These are phyloP conservation scores for Synanthedon tipuliformis DNA, from an alignment of 2,888 invertebrate genomes.

Conservation along the genomic window DNA sequence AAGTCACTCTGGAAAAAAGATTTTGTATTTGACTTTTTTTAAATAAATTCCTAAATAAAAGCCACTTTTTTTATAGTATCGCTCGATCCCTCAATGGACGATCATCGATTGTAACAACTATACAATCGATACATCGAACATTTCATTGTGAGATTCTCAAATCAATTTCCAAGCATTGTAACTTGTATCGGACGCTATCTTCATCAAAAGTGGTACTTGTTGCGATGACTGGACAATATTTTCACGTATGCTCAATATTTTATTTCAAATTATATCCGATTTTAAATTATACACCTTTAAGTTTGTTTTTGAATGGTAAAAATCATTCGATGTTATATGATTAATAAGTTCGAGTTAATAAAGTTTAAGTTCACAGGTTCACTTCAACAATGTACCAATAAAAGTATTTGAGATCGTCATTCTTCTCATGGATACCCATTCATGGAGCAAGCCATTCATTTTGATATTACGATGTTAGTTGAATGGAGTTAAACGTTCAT, in stretches of 20 bases:
- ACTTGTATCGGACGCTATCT: conserved; percentile 41
- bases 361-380: no score
- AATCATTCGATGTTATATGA: no score
- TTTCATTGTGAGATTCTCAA: conserved; percentile 32
- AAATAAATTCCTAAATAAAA: no score
- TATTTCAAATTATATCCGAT: no score
- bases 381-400: no score
- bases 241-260: not conserved
- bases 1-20: no score
- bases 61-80: no score
- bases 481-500: conserved; percentile 2
- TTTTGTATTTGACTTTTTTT: no score
- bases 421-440: conserved; percentile 44
- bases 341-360: no score
- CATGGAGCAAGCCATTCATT: conserved; percentile 45
- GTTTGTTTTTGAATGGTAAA: no score
- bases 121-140: conserved; percentile 24
- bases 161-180: conserved; percentile 43
- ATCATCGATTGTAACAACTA: conserved; percentile 18
- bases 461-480: conserved; percentile 14
- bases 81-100: not conserved
- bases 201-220: conserved; percentile 30
- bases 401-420: conserved; percentile 19
- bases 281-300: no score
- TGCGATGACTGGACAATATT: conserved; percentile 29